Percentiles rank a stretch among this genome's conserved stretches.
Evolutionary conservation across 1,140 invertebrate species (phyloP).

Genomic region (Ylistrum balloti): DNA sequence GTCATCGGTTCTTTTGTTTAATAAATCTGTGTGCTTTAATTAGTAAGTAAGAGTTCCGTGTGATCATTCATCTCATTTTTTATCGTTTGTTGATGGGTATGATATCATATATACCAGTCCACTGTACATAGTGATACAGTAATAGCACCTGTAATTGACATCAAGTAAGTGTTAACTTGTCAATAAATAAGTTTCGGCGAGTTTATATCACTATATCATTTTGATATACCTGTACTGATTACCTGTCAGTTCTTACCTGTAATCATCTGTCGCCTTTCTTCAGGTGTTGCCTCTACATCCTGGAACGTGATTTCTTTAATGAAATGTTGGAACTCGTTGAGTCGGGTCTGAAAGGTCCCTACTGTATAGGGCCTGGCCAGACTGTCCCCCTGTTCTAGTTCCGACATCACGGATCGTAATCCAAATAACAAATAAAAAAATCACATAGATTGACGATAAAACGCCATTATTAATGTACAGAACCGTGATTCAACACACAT

Average conservation of each 20-base stretch:
- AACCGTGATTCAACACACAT: background rate
- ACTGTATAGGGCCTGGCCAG: conserved; percentile 77
- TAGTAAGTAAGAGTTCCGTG: too few relatives aligned
- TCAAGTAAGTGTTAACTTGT: too few relatives aligned
- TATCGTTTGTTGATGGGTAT: too few relatives aligned
- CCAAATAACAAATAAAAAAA: background rate
- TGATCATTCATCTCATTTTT: too few relatives aligned
- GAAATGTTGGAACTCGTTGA: conserved; percentile 78
- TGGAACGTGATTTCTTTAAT: conserved; percentile 79
- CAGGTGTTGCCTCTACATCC: conserved; percentile 76
- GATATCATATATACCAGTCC: too few relatives aligned
- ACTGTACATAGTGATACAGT: too few relatives aligned
- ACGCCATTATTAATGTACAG: background rate
- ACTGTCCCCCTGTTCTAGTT: conserved; percentile 61
- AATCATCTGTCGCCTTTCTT: conserved; percentile 80
- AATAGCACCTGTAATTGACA: too few relatives aligned
- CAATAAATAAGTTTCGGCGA: background rate
- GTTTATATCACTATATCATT: background rate
- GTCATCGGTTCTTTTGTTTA: too few relatives aligned
- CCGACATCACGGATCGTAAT: conserved; percentile 50
- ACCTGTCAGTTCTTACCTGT: conserved; percentile 71
- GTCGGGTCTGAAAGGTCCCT: conserved; percentile 76
- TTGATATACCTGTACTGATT: background rate
- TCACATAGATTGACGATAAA: conserved; percentile 26
- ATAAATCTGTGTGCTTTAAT: too few relatives aligned